Evolutionary conservation across 1,140 invertebrate genomes (phyloP).

Genomic region (Hermetia illucens): DNA sequence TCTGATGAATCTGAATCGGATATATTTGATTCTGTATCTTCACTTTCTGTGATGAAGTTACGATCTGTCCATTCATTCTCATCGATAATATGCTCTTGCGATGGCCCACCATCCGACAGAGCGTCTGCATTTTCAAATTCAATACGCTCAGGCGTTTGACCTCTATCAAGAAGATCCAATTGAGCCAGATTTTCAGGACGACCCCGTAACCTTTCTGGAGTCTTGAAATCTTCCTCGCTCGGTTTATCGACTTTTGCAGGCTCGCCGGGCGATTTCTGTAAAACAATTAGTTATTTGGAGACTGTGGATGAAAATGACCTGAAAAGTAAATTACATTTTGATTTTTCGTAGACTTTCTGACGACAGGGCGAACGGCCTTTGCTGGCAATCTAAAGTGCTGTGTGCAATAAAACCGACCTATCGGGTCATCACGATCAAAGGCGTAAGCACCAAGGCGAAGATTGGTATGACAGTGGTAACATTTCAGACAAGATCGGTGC

Average conservation of each 20-base stretch:
- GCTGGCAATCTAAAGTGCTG: conserved; percentile 57
- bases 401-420: conserved; percentile 65
- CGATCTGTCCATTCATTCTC: conserved; percentile 88
- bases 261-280: conserved; percentile 3
- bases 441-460: conserved; percentile 41
- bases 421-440: conserved; percentile 58
- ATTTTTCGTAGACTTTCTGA: conserved; percentile 12
- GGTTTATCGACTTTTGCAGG: conserved; percentile 2
- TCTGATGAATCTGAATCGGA: conserved; percentile 24
- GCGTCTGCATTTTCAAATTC: conserved; percentile 53
- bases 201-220: conserved; percentile 7
- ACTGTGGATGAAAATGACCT: too few relatives aligned
- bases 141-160: conserved; percentile 66
- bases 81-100: conserved; percentile 58
- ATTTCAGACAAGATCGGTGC: conserved; percentile 71
- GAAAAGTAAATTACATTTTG: too few relatives aligned
- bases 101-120: conserved; percentile 52
- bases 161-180: conserved; percentile 44
- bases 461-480: conserved; percentile 33
- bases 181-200: conserved; percentile 33
- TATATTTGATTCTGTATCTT: conserved; percentile 46
- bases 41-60: conserved; percentile 71
- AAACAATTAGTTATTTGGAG: background rate
- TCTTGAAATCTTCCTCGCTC: conserved; percentile 3
- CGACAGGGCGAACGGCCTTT: conserved; percentile 21